phyloP scores from a whole-genome alignment of 2,113 vertebrate genomes.

The Thymallus thymallus region DNA sequence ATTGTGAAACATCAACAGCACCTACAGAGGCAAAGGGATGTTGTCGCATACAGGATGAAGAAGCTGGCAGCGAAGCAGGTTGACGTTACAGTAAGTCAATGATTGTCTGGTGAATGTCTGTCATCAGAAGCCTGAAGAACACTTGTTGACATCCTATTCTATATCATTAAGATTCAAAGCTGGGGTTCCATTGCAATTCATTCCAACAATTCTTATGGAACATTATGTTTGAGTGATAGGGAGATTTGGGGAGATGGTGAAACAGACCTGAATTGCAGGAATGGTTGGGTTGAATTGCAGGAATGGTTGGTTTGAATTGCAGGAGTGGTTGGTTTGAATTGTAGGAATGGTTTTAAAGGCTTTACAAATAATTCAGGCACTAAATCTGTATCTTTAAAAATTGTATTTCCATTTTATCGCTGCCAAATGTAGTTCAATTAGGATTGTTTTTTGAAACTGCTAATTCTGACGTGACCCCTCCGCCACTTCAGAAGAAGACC shows the following conservation, averaged over 20 bases:
- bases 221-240: neutral
- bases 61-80: conserved; percentile 60
- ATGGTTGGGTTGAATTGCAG: too few species aligned
- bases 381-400: neutral
- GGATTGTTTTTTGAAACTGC: too few species aligned
- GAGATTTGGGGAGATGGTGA: neutral
- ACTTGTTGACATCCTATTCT: neutral
- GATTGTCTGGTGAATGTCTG: neutral
- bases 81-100: conserved; percentile 54
- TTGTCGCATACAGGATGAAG: conserved; percentile 55
- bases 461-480: neutral
- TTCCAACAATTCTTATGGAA: neutral
- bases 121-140: neutral
- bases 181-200: neutral
- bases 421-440: neutral
- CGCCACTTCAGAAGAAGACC: conserved; percentile 48
- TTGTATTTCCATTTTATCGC: neutral
- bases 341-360: neutral
- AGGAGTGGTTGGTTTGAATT: neutral
- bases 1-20: conserved; percentile 48
- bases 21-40: conserved; percentile 57
- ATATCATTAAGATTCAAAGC: neutral
- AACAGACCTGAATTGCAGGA: neutral
- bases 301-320: neutral
- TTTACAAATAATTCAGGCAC: neutral